These are phyloP conservation scores for Harpagoxenus sublaevis DNA, from an alignment of 2,888 invertebrate species.

Conservation along the genomic window DNA sequence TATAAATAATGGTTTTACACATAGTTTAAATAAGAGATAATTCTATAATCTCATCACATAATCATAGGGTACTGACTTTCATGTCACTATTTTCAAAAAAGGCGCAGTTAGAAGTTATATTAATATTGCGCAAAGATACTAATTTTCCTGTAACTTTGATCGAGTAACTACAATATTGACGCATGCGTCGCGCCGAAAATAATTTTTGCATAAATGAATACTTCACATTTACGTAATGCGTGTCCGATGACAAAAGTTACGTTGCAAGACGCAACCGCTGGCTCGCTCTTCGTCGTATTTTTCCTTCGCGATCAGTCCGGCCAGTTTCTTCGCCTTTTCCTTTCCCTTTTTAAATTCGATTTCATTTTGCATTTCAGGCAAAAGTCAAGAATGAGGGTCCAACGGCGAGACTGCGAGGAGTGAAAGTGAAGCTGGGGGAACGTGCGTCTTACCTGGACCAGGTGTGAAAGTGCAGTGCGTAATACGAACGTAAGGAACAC, in stretches of 20 bases:
- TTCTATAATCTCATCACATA: not conserved
- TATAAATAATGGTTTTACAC: not conserved
- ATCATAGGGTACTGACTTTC: not conserved
- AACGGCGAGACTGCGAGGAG: not conserved
- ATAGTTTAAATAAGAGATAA: not conserved
- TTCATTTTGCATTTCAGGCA: slow-evolving; percentile 51
- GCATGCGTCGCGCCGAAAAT: not conserved
- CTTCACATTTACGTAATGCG: slow-evolving; percentile 18
- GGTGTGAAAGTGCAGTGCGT: slow-evolving; percentile 52
- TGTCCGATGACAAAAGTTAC: slow-evolving; percentile 6
- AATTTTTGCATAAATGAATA: slow-evolving; percentile 18
- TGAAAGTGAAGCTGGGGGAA: slow-evolving; percentile 38
- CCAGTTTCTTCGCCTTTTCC: not conserved
- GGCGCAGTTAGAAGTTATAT: not conserved
- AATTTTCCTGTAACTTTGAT: not conserved
- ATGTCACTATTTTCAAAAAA: not conserved
- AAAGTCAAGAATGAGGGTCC: slow-evolving; percentile 30
- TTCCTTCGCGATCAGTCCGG: not conserved
- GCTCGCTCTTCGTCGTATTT: not conserved
- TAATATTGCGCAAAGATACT: not conserved
- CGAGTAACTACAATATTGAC: not conserved
- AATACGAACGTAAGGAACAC: slow-evolving; percentile 25
- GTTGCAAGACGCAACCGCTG: not conserved
- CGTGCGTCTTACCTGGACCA: slow-evolving; percentile 41
- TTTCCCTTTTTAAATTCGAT: slow-evolving; percentile 26